A percentile compares a stretch with the other conserved stretches of the same genome.
These are phyloP conservation scores for Aphis gossypii DNA, from an alignment of 1,140 invertebrate genomes.

Conservation along the genomic window DNA sequence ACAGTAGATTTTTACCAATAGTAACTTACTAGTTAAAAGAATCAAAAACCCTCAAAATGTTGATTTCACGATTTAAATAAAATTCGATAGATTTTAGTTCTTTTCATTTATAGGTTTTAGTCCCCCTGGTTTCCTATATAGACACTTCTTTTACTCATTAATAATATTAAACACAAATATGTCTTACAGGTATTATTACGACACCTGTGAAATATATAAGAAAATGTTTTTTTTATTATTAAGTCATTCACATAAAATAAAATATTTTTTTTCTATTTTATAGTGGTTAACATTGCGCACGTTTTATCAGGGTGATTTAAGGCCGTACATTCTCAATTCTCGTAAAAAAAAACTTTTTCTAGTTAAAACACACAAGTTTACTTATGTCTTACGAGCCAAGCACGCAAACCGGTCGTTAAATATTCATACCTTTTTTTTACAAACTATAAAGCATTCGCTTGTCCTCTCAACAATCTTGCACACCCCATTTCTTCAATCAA, in stretches of 20 bases:
- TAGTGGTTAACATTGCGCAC: background rate
- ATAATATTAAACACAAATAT: background rate
- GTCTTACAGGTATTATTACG: background rate
- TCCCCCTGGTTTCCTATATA: background rate
- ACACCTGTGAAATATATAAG: background rate
- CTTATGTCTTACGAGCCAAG: background rate
- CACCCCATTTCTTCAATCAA: slow-evolving; percentile 10
- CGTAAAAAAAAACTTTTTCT: background rate
- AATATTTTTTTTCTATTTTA: background rate
- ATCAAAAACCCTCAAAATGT: background rate
- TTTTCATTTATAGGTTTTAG: background rate
- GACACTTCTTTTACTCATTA: background rate
- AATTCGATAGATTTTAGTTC: background rate
- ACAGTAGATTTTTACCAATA: background rate
- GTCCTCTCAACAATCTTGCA: slow-evolving; percentile 27
- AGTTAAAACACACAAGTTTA: slow-evolving; percentile 10
- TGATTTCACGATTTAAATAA: background rate
- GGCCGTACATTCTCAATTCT: background rate
- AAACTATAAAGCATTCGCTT: slow-evolving; percentile 29
- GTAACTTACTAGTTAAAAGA: background rate
- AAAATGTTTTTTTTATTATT: background rate
- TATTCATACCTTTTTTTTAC: slow-evolving; percentile 35
- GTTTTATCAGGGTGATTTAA: slow-evolving; percentile 7
- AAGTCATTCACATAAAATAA: background rate
- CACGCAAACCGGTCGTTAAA: slow-evolving; percentile 49